Evolutionary conservation across 2,888 invertebrate genomes (phyloP), one percentile per base, ranked within the genome.

Genomic region (Metalampra italica): DNA sequence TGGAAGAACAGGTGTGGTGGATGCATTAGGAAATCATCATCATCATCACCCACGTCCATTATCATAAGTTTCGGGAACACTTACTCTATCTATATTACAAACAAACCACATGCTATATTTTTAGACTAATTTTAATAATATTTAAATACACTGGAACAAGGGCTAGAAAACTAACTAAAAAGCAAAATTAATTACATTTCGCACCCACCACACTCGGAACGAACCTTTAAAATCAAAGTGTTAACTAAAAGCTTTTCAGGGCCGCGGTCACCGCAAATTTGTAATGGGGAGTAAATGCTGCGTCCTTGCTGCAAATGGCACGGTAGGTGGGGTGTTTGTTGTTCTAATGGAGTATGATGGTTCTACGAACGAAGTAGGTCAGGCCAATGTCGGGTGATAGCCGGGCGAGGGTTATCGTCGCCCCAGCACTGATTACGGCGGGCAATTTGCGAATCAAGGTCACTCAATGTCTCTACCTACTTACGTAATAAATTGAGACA

Each of bases 331-430:
- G 71, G 68, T 65, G 67, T 75, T 71, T 72, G 65, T 58, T 53
- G 56, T 62, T 71, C 62, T 75, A 77, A 79, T 74, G 72, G 74
- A 71, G 74, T n/a, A n/a, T n/a, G 22, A n/a, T n/a, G 22, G 22
- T 22, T 22, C 22, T 5, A 22, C 22, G 22, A 22, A 22, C 56
- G 52, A 80, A 75, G 53, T 78, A 59, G 82, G 82, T 75, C 82
- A 78, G 82, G 82, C 73, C 82, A 81, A 81, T 78, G 79, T 61
- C 79, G 60, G 55, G 51, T 51, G 57, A 60, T 61, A 62, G 61
- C 59, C 57, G 47, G 51, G 47, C 54, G 52, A 55, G 71, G 76
- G 73, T 72, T 73, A 75, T 68, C 70, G 57, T 56, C 54, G 49
- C 22, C 52, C 51, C 53, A 43, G 38, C 45, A 22, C 50, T 55